phyloP scores from a whole-genome alignment of 2,888 invertebrate genomes.

The Leistus spinibarbis region DNA sequence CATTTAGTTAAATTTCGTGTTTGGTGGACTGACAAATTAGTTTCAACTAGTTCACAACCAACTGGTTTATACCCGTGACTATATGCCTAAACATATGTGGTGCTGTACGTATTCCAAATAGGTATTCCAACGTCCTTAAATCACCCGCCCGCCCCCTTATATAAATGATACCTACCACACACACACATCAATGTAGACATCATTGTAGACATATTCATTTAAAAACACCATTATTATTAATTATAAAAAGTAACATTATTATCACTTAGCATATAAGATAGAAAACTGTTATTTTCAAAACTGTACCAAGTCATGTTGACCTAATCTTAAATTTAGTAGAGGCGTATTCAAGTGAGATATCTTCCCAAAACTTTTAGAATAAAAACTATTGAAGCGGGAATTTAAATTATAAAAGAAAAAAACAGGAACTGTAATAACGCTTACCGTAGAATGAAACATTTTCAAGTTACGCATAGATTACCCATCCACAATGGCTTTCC shows the following conservation, averaged over 20 bases:
- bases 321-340: slow-evolving; percentile 29
- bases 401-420: slow-evolving; percentile 3
- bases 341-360: slow-evolving; percentile 26
- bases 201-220: neutral
- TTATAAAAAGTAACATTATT: neutral
- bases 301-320: slow-evolving; percentile 36
- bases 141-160: neutral
- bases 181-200: neutral
- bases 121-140: neutral
- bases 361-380: slow-evolving; percentile 25
- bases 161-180: neutral
- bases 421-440: slow-evolving; percentile 24
- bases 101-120: neutral
- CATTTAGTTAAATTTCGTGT: neutral
- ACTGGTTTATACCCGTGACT: neutral
- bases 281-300: neutral
- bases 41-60: neutral
- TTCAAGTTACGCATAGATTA: slow-evolving; percentile 21
- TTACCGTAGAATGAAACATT: slow-evolving; percentile 25
- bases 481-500: slow-evolving; percentile 34
- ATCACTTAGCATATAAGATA: neutral
- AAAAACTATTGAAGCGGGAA: slow-evolving; percentile 8
- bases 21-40: neutral
- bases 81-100: neutral
- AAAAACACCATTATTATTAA: neutral